Evolutionary conservation across 2,888 invertebrate genomes (phyloP).

Genomic region (Nipponacmea schrenckii): DNA sequence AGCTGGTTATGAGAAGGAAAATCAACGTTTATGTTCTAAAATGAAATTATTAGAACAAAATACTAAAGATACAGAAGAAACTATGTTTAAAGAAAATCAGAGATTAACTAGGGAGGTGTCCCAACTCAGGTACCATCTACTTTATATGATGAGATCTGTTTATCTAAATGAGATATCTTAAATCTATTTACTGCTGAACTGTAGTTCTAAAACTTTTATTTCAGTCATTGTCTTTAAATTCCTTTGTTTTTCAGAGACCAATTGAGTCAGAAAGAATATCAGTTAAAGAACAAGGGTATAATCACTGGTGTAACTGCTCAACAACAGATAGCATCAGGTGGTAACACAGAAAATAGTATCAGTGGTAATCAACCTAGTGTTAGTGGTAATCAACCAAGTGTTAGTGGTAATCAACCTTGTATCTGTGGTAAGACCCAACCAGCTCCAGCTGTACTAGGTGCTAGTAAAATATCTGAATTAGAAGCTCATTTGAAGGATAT

Average conservation of each 20-base stretch:
- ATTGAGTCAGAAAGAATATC: conserved; percentile 54
- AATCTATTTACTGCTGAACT: too few species aligned
- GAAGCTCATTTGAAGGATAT: conserved; percentile 55
- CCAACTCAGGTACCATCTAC: conserved; percentile 50
- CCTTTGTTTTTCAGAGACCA: conserved; percentile 43
- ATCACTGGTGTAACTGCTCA: conserved; percentile 56
- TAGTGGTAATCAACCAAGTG: too few species aligned
- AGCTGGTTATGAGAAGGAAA: conserved; percentile 64
- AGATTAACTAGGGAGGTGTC: conserved; percentile 53
- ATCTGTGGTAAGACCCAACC: too few species aligned
- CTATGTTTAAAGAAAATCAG: conserved; percentile 65
- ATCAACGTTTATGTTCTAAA: conserved; percentile 63
- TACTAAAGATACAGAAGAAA: conserved; percentile 58
- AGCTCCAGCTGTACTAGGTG: conserved; percentile 45
- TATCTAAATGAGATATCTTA: not conserved
- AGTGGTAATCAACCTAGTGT: not conserved
- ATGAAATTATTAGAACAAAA: conserved; percentile 56
- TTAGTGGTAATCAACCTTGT: too few species aligned
- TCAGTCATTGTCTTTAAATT: too few species aligned
- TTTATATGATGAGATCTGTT: not conserved
- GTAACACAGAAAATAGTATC: conserved; percentile 31
- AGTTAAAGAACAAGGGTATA: conserved; percentile 53
- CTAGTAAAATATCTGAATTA: conserved; percentile 50
- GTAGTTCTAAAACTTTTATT: too few species aligned
- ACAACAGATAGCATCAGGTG: conserved; percentile 52